These are phyloP conservation scores for Trachelus stipa DNA, from an alignment of 2,888 invertebrate genomes.

Conservation along the genomic window DNA sequence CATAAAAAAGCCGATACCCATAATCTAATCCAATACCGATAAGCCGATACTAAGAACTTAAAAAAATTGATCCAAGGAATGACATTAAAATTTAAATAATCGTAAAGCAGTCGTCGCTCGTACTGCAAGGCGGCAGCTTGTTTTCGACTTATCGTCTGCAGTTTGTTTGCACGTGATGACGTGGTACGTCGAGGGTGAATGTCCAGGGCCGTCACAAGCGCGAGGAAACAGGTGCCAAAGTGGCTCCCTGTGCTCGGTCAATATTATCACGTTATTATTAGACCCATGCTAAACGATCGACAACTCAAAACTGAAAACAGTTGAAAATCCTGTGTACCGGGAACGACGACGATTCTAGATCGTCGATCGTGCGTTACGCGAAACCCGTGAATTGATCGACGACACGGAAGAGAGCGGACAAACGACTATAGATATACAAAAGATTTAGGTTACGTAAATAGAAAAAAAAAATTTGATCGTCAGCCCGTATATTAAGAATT, in stretches of 20 bases:
- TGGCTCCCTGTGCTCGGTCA: constrained; percentile 26
- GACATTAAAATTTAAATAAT: too few relatives aligned
- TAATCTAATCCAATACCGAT: too few relatives aligned
- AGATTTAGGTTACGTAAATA: too few relatives aligned
- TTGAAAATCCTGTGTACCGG: neutral
- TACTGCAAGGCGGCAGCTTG: neutral
- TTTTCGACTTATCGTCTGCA: constrained; percentile 10
- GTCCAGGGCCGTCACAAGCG: constrained; percentile 9
- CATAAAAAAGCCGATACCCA: too few relatives aligned
- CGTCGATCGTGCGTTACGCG: neutral
- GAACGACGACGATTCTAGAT: neutral
- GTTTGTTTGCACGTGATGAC: constrained; percentile 11
- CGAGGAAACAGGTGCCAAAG: constrained; percentile 10
- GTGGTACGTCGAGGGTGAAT: constrained; percentile 4
- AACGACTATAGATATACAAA: neutral
- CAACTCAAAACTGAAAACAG: neutral
- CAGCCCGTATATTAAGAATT: too few relatives aligned
- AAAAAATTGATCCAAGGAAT: too few relatives aligned
- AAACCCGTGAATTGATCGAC: neutral
- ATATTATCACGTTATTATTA: constrained; percentile 42
- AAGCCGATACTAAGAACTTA: too few relatives aligned
- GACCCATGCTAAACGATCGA: constrained; percentile 34
- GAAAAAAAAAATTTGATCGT: too few relatives aligned
- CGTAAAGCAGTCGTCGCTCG: too few relatives aligned
- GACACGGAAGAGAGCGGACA: constrained; percentile 4